These are phyloP conservation scores for Rhopalosiphum padi DNA, from an alignment of 1,140 invertebrate genomes.

Conservation along the genomic window DNA sequence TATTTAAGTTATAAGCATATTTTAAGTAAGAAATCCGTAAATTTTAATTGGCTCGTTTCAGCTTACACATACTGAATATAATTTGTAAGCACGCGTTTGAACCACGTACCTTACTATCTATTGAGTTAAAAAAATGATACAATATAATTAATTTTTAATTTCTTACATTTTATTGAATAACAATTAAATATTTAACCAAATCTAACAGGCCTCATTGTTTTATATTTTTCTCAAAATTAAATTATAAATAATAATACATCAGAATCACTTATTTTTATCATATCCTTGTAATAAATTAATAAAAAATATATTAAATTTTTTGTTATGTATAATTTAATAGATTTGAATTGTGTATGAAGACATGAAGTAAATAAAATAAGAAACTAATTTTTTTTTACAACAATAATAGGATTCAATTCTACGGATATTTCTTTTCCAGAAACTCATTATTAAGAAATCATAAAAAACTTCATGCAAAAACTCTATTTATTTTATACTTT, in stretches of 20 bases:
- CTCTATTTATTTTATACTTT: too few relatives aligned
- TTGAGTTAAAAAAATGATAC: not conserved
- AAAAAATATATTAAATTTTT: not conserved
- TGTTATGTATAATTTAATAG: not conserved
- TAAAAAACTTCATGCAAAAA: not conserved
- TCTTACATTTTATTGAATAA: not conserved
- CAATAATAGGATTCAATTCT: not conserved
- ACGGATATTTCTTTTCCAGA: not conserved
- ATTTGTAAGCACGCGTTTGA: not conserved
- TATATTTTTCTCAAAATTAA: not conserved
- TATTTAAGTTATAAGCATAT: not conserved
- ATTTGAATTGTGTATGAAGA: not conserved
- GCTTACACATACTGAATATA: not conserved
- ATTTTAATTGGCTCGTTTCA: not conserved
- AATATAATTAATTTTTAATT: conserved; percentile 12
- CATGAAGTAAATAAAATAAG: not conserved
- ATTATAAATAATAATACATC: not conserved
- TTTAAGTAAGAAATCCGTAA: not conserved
- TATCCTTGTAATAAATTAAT: not conserved
- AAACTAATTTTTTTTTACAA: not conserved
- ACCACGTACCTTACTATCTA: not conserved
- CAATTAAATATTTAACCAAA: not conserved
- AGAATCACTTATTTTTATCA: not conserved
- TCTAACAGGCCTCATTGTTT: not conserved
- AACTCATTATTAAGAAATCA: not conserved